These are phyloP conservation scores for Exocentrus adspersus DNA, from an alignment of 2,888 invertebrate genomes.

Conservation along the genomic window DNA sequence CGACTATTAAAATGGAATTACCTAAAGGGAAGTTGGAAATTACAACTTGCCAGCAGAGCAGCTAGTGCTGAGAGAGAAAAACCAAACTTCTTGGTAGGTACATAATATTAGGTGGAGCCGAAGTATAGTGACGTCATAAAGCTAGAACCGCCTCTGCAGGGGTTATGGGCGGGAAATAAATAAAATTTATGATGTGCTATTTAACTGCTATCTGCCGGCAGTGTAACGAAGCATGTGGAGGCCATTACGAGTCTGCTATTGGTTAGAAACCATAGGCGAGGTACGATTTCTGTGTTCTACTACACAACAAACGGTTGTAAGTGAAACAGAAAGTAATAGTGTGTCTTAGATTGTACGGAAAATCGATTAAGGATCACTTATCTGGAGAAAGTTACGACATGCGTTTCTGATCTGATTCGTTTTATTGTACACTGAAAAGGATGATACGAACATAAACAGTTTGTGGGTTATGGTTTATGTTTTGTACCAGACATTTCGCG, in stretches of 20 bases:
- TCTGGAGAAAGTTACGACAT: constrained; percentile 57
- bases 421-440: constrained; percentile 44
- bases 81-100: constrained; percentile 35
- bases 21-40: constrained; percentile 11
- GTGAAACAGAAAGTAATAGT: constrained; percentile 54
- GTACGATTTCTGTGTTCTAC: constrained; percentile 37
- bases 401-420: constrained; percentile 48
- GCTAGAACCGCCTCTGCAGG: constrained; percentile 67
- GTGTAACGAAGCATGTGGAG: constrained; percentile 66
- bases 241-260: constrained; percentile 71
- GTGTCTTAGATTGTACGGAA: constrained; percentile 67
- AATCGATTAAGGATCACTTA: constrained; percentile 55
- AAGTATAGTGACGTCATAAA: constrained; percentile 62
- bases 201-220: constrained; percentile 69
- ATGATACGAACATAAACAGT: constrained; percentile 45
- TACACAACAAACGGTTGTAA: constrained; percentile 15
- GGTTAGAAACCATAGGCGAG: constrained; percentile 60
- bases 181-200: constrained; percentile 66
- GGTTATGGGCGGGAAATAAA: constrained; percentile 70
- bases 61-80: constrained; percentile 31
- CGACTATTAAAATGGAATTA: constrained; percentile 12
- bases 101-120: constrained; percentile 57
- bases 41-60: constrained; percentile 2
- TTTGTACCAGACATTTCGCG: constrained; percentile 56
- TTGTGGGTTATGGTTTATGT: constrained; percentile 42